Evolutionary conservation across 2,888 invertebrate species (phyloP).

Genomic region (Mythimna pallens): DNA sequence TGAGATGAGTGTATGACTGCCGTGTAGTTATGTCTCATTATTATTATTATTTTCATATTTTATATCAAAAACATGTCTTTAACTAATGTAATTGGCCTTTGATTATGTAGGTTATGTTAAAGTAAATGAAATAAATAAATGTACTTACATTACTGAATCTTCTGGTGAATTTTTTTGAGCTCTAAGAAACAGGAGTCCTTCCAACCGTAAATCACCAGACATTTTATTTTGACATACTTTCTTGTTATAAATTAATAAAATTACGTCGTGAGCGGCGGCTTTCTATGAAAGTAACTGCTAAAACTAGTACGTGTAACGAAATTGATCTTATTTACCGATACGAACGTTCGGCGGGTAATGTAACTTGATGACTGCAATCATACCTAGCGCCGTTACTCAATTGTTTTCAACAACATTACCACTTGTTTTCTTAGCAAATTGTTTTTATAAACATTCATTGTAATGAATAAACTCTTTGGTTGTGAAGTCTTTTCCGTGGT

Average conservation of each 20-base stretch:
- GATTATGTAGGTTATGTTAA: no score
- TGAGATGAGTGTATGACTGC: no score
- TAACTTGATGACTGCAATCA: constrained; percentile 59
- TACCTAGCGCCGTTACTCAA: constrained; percentile 54
- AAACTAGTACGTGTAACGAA: constrained; percentile 39
- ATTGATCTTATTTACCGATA: constrained; percentile 65
- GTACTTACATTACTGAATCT: no score
- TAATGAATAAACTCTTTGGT: background rate
- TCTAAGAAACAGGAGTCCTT: background rate
- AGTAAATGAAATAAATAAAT: no score
- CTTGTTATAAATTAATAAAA: constrained; percentile 44
- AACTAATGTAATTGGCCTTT: no score
- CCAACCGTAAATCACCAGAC: constrained; percentile 23
- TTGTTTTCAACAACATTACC: constrained; percentile 36
- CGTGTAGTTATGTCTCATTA: no score
- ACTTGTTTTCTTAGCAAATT: constrained; percentile 37
- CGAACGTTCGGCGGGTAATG: constrained; percentile 45
- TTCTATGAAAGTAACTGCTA: constrained; percentile 43
- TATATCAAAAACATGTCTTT: no score
- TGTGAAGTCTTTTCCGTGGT: constrained; percentile 1
- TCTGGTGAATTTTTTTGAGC: no score
- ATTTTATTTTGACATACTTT: constrained; percentile 41
- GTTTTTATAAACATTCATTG: constrained; percentile 20
- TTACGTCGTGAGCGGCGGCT: constrained; percentile 37
- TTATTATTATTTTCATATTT: no score